These are phyloP conservation scores for Reinhardtius hippoglossoides DNA, from an alignment of 2,113 vertebrate species.

Conservation along the genomic window DNA sequence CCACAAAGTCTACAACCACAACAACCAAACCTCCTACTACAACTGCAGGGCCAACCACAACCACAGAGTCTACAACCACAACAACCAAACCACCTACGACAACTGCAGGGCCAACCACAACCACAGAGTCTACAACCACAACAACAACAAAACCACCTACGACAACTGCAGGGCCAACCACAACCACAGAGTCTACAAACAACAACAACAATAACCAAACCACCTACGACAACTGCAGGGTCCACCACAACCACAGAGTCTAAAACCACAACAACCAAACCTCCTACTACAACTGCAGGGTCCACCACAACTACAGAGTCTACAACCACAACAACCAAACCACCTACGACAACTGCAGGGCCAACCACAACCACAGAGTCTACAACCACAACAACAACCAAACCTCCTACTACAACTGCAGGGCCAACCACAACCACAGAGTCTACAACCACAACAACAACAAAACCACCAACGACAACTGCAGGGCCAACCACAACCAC, in stretches of 20 bases:
- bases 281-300: neutral
- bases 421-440: no score
- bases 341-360: neutral
- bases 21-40: neutral
- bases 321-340: neutral
- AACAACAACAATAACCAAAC: neutral
- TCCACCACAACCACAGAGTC: neutral
- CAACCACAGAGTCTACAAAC: constrained; percentile 7
- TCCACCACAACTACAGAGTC: neutral
- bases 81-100: neutral
- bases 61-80: neutral
- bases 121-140: neutral
- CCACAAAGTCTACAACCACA: neutral
- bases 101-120: neutral
- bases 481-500: no score
- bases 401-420: no score
- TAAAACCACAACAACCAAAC: neutral
- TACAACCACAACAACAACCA: no score
- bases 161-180: neutral
- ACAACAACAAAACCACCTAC: neutral
- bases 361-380: neutral
- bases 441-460: no score
- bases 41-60: neutral
- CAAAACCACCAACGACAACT: no score
- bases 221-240: neutral